Evolutionary conservation across 2,797 vertebrate species (phyloP).

Genomic region (Artibeus lituratus): DNA sequence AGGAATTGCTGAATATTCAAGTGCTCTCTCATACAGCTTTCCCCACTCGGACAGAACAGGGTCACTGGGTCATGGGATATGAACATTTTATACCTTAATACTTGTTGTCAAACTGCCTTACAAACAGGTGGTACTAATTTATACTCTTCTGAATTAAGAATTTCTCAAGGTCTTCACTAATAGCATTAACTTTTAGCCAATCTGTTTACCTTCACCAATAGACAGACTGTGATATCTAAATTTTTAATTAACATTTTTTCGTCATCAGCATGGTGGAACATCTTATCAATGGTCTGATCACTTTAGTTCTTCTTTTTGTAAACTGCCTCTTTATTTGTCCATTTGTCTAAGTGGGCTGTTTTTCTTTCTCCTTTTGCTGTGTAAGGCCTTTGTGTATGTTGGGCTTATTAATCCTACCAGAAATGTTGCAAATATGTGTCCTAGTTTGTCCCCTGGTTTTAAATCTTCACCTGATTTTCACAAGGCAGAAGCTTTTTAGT

Average conservation of each 20-base stretch:
- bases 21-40: neutral
- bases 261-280: neutral
- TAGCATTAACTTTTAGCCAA: neutral
- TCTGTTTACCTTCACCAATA: neutral
- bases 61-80: neutral
- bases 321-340: neutral
- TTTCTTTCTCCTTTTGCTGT: neutral
- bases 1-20: neutral
- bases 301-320: neutral
- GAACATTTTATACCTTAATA: neutral
- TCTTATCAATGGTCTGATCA: neutral
- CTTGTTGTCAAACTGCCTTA: neutral
- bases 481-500: neutral
- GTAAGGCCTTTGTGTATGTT: neutral
- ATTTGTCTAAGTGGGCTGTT: neutral
- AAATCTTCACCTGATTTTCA: constrained; percentile 15
- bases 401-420: neutral
- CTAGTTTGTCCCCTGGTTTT: neutral
- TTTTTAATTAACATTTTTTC: neutral
- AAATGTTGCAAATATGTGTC: neutral
- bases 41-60: neutral
- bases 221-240: neutral
- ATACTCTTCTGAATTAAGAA: neutral
- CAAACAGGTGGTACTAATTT: neutral
- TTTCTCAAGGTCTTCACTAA: neutral